Evolutionary conservation across 2,888 invertebrate species (phyloP), one percentile per base, ranked within the genome.

Genomic region (Girardia tigrina): DNA sequence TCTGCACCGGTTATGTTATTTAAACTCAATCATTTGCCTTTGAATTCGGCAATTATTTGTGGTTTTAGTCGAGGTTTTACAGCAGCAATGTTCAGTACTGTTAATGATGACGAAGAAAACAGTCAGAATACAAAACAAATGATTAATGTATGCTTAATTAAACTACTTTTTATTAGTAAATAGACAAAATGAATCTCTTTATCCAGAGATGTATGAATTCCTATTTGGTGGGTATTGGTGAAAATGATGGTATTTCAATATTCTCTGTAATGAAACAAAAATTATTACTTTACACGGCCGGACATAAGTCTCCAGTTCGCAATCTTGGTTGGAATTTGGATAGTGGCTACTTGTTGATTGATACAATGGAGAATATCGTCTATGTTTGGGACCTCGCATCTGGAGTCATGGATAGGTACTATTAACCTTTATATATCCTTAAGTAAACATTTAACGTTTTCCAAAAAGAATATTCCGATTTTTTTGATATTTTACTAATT

Each of bases 11-110:
- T 56, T 56, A 16, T n/a, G 56, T 12, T 23, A 8, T 56, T 56
- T 20, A 56, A 56, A 56, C n/a, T 56, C 2, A 56, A 56, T 56
- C 56, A 56, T 56, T 56, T 56, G n/a, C 56, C 56, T 56, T 56
- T 56, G 56, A 56, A 56, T 56, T 56, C 56, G n/a, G n/a, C 2
- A 16, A 56, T 56, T 6, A 12, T 56, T 4, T 56, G 56, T n/a
- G 56, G 56, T 2, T 4, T 56, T 8, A 56, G 56, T 56, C 56
- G 23, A 56, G 56, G 56, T 56, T 56, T 56, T 56, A 56, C 56
- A 20, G 56, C 56, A 12, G 56, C 56, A 20, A 56, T 56, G 56
- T 56, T 56, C 56, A 56, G 23, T n/a, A 56, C 56, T 8, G 56
- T 56, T 4, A 56, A 56, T 16, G 56, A 56, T 56, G 56, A 56